Evolutionary conservation across 2,888 invertebrate species (phyloP), one percentile per base, ranked within the genome.

Genomic region (Stenolophus ochropezus): DNA sequence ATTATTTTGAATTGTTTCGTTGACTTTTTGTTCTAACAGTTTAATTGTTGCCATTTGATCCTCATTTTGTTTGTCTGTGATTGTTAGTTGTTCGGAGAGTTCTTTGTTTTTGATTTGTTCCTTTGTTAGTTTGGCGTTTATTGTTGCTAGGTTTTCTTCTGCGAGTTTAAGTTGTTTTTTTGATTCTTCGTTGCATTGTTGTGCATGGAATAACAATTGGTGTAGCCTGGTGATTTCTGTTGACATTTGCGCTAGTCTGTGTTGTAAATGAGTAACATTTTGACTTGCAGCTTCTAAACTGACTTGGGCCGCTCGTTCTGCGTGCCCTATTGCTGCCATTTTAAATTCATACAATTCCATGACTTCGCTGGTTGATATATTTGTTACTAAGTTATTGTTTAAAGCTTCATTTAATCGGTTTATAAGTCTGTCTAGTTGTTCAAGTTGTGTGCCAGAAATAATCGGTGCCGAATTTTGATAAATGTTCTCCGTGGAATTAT

Each of bases 341-440:
- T 94, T 94, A 87, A 94, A 94, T 18, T 94, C 93, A 81, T 94
- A 94, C 83, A 94, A 86, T 86, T 94, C 94, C 92, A 94, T 94
- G 2, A 94, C 92, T 65, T 93, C 92, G 0, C 93, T 93, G 0
- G 93, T 93, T 0, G 93, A 91, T 76, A 93, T 89, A 56, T 49
- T 75, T 16, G 25, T 8, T 0, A 81, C 18, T 16, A 58, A 61
- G 16, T 74, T 81, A 18, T 27, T 49, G 0, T 47, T 23, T 8
- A 75, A 11, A 0, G 81, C 81, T 21, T 61, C 61, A 8, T 61
- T 81, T 2, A 81, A 25, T n/a, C 75, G 74, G 4, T 83, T 83
- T 51, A 89, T 83, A 1, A 87, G 81, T 69, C 84, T 85, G 80
- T 89, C 87, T 5, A 89, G 81, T 74, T 85, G 85, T 81, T 88